These are phyloP conservation scores for Planococcus citri DNA, from an alignment of 1,140 invertebrate species.

Conservation along the genomic window DNA sequence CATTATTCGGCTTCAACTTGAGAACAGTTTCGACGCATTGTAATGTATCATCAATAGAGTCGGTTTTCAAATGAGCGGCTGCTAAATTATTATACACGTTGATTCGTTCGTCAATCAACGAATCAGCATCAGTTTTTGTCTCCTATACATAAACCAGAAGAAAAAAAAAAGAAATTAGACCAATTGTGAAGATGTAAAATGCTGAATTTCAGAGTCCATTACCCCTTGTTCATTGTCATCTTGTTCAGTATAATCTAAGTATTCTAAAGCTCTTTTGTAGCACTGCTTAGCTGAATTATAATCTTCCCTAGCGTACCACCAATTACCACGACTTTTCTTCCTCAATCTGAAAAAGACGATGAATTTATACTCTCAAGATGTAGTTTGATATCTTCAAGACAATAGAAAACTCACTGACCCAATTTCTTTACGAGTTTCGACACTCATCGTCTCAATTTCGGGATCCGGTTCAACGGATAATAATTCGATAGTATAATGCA, in stretches of 20 bases:
- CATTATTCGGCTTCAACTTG: slow-evolving; percentile 67
- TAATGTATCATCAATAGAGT: slow-evolving; percentile 66
- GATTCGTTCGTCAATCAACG: slow-evolving; percentile 48
- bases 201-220: neutral
- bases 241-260: slow-evolving; percentile 38
- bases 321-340: slow-evolving; percentile 75
- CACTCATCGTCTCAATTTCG: slow-evolving; percentile 45
- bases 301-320: slow-evolving; percentile 70
- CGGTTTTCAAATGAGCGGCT: slow-evolving; percentile 72
- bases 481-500: slow-evolving; percentile 55
- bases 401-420: slow-evolving; percentile 43
- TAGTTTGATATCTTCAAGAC: too few relatives aligned
- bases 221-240: neutral
- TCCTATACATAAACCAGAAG: neutral
- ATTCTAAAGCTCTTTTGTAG: slow-evolving; percentile 70
- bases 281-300: slow-evolving; percentile 63
- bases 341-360: slow-evolving; percentile 41
- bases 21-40: slow-evolving; percentile 67
- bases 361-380: neutral
- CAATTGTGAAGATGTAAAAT: too few relatives aligned
- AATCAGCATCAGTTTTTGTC: neutral
- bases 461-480: slow-evolving; percentile 47
- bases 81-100: slow-evolving; percentile 83
- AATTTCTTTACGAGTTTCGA: slow-evolving; percentile 45
- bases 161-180: neutral